Evolutionary conservation across 2,888 invertebrate species (phyloP), one percentile per base, ranked within the genome.

Genomic region (Monochamus alternatus): DNA sequence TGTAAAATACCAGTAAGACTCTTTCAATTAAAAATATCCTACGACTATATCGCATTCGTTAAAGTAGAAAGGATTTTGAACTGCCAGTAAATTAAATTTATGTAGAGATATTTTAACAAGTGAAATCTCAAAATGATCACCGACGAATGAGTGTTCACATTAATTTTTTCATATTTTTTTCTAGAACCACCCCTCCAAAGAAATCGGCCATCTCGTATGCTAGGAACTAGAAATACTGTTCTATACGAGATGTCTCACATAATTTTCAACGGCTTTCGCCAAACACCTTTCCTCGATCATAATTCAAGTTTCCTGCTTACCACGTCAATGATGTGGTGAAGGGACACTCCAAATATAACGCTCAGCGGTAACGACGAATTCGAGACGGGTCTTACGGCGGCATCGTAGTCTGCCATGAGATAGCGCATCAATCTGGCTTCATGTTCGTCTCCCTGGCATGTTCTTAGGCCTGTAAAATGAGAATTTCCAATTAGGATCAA

Each of bases 321-420:
- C 88, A 96, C 95, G 86, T 96, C 95, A 81, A 96, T 95, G 80
- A 96, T 95, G 84, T 96, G 95, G 89, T 96, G 95, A 75, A 96
- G 90, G 0, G 95, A 94, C 51, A 96, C 93, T 2, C 95, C 95
- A 85, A 96, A 96, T 75, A 94, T 94, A 84, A 96, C 95, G 76
- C 93, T 91, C 31, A 96, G 91, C 0, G 95, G 94, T 76, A 93
- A 91, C 0, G 94, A 93, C 55, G 95, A 94, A 89, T 95, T 95
- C 85, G 93, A 92, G 5, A 94, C 95, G 0, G 96, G 96, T 55
- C 96, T 89, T 55, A 94, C 94, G 0, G 94, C 94, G 8, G 95
- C 92, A 86, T 95, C 95, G 89, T 96, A 96, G 85, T 91, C 92
- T 82, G 92, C 91, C 93, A 95, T 93, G 82, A 95, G 90, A 84